Percentiles rank a stretch among this genome's conserved stretches.
Conservation (phyloP, 2,113 vertebrate species). For the Anser cygnoides region DNA sequence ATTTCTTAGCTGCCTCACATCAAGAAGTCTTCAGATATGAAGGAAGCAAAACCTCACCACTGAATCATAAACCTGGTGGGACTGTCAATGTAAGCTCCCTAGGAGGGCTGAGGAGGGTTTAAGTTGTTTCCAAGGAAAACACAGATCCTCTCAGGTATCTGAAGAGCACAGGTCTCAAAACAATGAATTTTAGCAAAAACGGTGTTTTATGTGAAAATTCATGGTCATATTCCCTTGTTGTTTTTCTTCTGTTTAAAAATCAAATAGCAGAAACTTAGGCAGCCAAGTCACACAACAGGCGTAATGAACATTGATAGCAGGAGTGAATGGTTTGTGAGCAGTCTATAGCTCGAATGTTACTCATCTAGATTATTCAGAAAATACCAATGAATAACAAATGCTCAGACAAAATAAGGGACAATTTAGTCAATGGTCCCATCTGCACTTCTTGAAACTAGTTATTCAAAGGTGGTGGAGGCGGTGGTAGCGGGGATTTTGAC, state of each 20-base stretch:
- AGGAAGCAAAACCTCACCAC: not conserved
- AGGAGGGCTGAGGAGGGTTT: accelerated
- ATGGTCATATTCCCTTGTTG: not conserved
- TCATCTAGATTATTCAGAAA: slow-evolving; percentile 38
- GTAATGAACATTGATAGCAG: slow-evolving; percentile 12
- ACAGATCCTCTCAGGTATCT: not conserved
- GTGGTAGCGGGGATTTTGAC: not conserved
- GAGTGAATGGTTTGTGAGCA: slow-evolving; percentile 6
- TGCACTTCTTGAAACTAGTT: not conserved
- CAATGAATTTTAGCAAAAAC: not conserved
- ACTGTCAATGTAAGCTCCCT: not conserved
- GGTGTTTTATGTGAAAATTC: not conserved
- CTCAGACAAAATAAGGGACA: slow-evolving; percentile 3
- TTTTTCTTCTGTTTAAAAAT: slow-evolving; percentile 30
- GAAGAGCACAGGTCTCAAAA: not conserved
- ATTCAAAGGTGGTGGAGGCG: not conserved
- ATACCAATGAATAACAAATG: slow-evolving; percentile 42
- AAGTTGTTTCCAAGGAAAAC: not conserved
- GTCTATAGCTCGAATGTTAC: not conserved
- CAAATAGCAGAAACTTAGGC: not conserved
- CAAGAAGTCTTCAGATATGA: not conserved
- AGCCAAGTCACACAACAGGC: slow-evolving; percentile 9
- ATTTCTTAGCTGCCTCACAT: not conserved
- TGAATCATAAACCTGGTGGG: not conserved
- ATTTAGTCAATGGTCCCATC: slow-evolving; percentile 15